Conservation (phyloP, 2,797 vertebrate genomes). For the Tokudaia tokunoshimensis region DNA sequence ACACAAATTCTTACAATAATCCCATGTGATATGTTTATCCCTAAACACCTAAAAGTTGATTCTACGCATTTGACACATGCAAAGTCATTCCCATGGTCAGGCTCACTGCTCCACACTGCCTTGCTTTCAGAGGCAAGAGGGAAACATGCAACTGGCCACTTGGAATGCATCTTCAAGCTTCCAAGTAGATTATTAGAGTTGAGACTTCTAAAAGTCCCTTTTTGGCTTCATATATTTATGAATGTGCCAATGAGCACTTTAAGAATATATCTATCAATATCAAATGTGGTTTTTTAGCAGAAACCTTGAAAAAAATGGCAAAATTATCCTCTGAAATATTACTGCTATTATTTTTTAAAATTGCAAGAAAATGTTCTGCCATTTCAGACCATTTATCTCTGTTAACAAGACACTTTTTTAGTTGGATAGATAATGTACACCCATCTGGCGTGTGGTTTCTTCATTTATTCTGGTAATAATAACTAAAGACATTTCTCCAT, state of each 20-base stretch:
- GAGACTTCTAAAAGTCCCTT: not conserved
- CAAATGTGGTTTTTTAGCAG: constrained; percentile 74
- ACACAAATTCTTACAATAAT: not conserved
- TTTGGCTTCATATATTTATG: constrained; percentile 75
- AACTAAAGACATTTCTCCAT: constrained; percentile 67
- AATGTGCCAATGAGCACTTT: constrained; percentile 78
- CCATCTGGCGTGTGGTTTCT: constrained; percentile 74
- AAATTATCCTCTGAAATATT: constrained; percentile 85
- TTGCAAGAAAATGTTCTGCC: constrained; percentile 81
- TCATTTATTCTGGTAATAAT: constrained; percentile 82
- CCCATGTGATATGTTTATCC: not conserved
- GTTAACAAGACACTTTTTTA: constrained; percentile 82
- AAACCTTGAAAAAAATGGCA: constrained; percentile 79
- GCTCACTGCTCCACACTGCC: not conserved
- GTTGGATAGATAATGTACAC: constrained; percentile 84
- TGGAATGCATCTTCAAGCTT: constrained; percentile 67
- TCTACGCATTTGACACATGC: not conserved
- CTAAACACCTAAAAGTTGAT: not conserved
- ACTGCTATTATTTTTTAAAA: constrained; percentile 85
- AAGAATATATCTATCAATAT: constrained; percentile 79
- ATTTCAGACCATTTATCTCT: constrained; percentile 84
- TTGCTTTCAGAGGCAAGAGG: not conserved
- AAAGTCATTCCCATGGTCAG: not conserved
- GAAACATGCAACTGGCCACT: not conserved
- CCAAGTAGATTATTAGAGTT: constrained; percentile 60